Evolutionary conservation across 2,797 vertebrate genomes (phyloP).

Genomic region (Scleropages formosus): DNA sequence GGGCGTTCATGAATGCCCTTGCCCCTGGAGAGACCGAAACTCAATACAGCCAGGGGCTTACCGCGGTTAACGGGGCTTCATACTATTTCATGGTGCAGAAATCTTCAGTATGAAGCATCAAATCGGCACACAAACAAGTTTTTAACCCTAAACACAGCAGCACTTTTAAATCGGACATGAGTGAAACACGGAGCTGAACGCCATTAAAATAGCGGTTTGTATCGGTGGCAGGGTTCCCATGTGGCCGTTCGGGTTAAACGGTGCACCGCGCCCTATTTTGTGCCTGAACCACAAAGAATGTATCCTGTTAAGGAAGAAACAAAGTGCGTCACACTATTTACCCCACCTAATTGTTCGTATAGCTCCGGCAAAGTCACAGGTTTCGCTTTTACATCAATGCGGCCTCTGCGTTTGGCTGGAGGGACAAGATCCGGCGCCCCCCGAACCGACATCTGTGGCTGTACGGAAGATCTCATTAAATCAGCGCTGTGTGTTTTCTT

Average conservation of each 20-base stretch:
- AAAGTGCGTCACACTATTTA: no score
- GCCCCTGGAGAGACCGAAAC: slow-evolving; percentile 32
- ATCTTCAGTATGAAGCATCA: slow-evolving; percentile 35
- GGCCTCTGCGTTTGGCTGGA: no score
- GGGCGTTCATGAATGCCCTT: slow-evolving; percentile 25
- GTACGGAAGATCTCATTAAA: no score
- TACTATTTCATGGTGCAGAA: slow-evolving; percentile 28
- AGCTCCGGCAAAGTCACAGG: no score
- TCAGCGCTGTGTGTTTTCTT: no score
- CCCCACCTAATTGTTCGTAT: no score
- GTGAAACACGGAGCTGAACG: background rate
- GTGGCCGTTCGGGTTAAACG: background rate
- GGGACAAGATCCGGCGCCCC: no score
- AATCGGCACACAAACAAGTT: slow-evolving; percentile 35
- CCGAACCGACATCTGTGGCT: no score
- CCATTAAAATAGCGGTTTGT: slow-evolving; percentile 13
- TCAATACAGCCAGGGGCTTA: slow-evolving; percentile 27
- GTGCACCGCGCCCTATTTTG: background rate
- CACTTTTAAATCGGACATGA: background rate
- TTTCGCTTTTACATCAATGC: no score
- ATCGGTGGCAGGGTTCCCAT: no score
- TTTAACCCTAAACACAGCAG: slow-evolving; percentile 1
- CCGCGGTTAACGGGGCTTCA: slow-evolving; percentile 17
- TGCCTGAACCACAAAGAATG: no score
- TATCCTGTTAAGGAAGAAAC: no score